These are phyloP conservation scores for Climacteris rufus DNA, from an alignment of 2,113 vertebrate genomes.

Conservation along the genomic window DNA sequence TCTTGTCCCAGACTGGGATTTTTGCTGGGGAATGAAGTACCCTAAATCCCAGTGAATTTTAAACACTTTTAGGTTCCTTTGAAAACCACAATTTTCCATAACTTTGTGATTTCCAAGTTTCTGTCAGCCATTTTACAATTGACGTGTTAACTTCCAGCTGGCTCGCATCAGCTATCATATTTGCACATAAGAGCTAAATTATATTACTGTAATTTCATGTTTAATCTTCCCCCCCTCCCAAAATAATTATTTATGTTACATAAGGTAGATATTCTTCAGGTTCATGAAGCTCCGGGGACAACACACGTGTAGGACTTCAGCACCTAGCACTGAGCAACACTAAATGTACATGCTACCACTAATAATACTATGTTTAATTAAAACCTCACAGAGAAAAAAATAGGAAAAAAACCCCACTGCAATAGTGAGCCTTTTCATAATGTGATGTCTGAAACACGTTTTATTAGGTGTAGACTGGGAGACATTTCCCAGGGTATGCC, in stretches of 20 bases:
- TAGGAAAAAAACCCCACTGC: accelerated
- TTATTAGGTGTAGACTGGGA: not conserved
- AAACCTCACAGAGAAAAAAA: not conserved
- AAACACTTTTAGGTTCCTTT: not conserved
- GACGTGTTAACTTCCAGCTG: not conserved
- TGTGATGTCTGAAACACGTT: not conserved
- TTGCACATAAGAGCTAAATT: not conserved
- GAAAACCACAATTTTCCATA: not conserved
- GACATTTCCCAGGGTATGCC: not conserved
- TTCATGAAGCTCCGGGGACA: not conserved
- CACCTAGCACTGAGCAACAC: not conserved
- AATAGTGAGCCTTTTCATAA: not conserved
- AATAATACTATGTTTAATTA: not conserved
- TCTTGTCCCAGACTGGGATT: not conserved
- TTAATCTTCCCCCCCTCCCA: not conserved
- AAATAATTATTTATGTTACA: not conserved
- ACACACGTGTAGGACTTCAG: not conserved
- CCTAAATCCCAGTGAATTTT: not conserved
- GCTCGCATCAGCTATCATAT: not conserved
- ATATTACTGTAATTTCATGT: not conserved
- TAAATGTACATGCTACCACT: not conserved
- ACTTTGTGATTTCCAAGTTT: not conserved
- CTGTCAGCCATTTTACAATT: not conserved
- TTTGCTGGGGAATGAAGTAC: not conserved
- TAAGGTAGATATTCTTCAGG: not conserved